Conservation (phyloP, 2,888 invertebrate genomes). For the Chalcis sispes region DNA sequence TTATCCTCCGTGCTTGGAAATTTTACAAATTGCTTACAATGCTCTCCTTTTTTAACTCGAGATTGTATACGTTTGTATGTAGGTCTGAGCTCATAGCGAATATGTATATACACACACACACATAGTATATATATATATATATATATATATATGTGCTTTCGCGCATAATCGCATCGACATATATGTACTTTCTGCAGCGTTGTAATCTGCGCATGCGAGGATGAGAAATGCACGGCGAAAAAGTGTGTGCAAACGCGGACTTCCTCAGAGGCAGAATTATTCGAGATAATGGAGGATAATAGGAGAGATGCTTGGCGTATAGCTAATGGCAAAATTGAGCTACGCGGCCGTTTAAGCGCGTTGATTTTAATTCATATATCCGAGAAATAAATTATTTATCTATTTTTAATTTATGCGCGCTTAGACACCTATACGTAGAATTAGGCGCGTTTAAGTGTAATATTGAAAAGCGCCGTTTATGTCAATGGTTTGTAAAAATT, state of each 20-base stretch:
- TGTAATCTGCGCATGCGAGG: too few species aligned
- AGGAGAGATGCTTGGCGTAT: background rate
- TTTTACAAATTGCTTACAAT: constrained; percentile 47
- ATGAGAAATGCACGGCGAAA: too few species aligned
- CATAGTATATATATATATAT: too few species aligned
- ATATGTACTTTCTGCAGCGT: background rate
- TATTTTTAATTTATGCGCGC: background rate
- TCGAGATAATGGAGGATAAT: background rate
- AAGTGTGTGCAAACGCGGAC: too few species aligned
- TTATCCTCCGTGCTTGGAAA: constrained; percentile 6
- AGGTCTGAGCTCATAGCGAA: background rate
- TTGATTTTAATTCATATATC: constrained; percentile 22
- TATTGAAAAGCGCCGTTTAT: too few species aligned
- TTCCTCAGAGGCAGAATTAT: background rate
- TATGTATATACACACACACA: background rate
- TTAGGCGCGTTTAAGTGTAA: too few species aligned
- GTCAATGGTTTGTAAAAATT: constrained; percentile 4
- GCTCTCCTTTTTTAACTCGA: constrained; percentile 11
- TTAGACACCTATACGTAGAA: too few species aligned
- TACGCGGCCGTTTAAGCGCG: background rate
- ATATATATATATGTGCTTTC: background rate
- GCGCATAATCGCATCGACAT: too few species aligned
- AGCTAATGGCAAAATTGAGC: constrained; percentile 7
- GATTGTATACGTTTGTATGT: background rate
- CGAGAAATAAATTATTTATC: constrained; percentile 2